Evolutionary conservation across 2,113 vertebrate genomes (phyloP).

Genomic region (Hypomesus transpacificus): DNA sequence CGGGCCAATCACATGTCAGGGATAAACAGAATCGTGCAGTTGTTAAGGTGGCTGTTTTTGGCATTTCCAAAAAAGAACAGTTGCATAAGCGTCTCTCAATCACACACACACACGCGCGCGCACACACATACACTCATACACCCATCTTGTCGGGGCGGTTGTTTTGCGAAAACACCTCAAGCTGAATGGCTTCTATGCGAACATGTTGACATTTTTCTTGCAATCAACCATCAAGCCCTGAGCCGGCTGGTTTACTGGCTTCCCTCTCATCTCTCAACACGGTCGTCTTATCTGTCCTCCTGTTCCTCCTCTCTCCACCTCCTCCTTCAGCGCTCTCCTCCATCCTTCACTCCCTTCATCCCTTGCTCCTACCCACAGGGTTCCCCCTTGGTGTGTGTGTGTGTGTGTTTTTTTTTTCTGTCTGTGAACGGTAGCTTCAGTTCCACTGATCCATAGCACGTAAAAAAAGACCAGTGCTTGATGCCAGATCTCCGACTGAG

Average conservation of each 20-base stretch:
- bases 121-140: conserved; percentile 8
- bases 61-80: conserved; percentile 51
- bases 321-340: not conserved
- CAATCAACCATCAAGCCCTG: conserved; percentile 70
- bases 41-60: conserved; percentile 32
- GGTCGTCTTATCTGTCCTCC: conserved; percentile 62
- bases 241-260: conserved; percentile 63
- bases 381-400: not conserved
- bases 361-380: not conserved
- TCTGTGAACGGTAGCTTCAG: not conserved
- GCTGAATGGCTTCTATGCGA: conserved; percentile 62
- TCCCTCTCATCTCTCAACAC: conserved; percentile 71
- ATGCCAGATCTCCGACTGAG: no score
- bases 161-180: conserved; percentile 53
- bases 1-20: conserved; percentile 20
- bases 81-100: conserved; percentile 55
- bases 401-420: no score
- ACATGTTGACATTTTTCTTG: conserved; percentile 76
- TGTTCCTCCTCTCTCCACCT: conserved; percentile 3
- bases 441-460: not conserved
- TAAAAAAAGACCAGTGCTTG: no score
- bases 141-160: conserved; percentile 43
- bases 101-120: conserved; percentile 10
- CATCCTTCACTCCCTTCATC: conserved; percentile 4
- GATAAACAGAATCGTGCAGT: conserved; percentile 22